Conservation (phyloP, 2,888 invertebrate genomes). For the Hyppa rectilinea region DNA sequence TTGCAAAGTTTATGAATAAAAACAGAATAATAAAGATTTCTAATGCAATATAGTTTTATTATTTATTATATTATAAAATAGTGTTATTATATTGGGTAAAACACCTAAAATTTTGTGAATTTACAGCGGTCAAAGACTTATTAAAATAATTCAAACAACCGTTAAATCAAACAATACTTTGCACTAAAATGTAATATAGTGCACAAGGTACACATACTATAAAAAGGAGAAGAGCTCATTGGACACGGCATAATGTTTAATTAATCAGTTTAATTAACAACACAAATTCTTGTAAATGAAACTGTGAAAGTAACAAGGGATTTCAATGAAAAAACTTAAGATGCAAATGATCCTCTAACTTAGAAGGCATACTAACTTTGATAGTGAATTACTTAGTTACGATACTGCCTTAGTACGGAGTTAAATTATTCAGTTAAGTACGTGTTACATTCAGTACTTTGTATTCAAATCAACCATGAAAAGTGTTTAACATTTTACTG, state of each 20-base stretch:
- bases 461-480: conserved; percentile 55
- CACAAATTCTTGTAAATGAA: not conserved
- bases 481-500: conserved; percentile 58
- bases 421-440: conserved; percentile 27
- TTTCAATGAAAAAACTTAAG: not conserved
- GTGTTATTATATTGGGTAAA: no score
- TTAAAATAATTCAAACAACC: not conserved
- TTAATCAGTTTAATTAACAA: not conserved
- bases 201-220: not conserved
- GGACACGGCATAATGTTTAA: not conserved
- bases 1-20: not conserved
- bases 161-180: not conserved
- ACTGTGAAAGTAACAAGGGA: not conserved
- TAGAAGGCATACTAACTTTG: conserved; percentile 6
- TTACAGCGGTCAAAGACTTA: not conserved
- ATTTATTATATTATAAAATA: no score
- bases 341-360: conserved; percentile 27
- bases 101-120: not conserved
- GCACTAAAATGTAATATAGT: not conserved
- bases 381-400: conserved; percentile 14
- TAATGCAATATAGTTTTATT: not conserved
- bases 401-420: not conserved
- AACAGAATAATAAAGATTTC: not conserved
- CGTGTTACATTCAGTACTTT: conserved; percentile 24
- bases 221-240: not conserved